A percentile compares a stretch with the other conserved stretches of the same genome.
Evolutionary conservation across 2,113 vertebrate species (phyloP).

Genomic region (Gadus macrocephalus): DNA sequence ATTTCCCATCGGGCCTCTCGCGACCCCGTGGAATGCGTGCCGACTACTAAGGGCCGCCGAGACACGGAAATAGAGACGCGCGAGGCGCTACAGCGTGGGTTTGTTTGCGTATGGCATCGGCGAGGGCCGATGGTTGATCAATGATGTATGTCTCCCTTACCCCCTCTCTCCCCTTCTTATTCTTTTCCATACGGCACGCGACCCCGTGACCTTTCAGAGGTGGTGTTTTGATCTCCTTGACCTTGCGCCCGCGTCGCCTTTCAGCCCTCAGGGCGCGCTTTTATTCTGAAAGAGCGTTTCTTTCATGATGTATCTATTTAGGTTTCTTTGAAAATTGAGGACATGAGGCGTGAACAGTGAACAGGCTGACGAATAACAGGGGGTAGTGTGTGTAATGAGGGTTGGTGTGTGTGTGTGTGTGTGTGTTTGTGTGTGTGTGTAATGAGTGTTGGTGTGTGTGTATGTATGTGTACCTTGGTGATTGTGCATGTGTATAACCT

Average conservation of each 20-base stretch:
- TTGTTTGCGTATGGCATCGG: constrained; percentile 28
- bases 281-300: constrained; percentile 33
- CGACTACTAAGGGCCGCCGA: background rate
- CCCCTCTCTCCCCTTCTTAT: background rate
- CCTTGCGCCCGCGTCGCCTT: constrained; percentile 41
- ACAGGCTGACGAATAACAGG: constrained; percentile 6
- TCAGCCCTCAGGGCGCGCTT: constrained; percentile 22
- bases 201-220: constrained; percentile 36
- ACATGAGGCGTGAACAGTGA: background rate
- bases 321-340: constrained; percentile 41
- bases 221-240: constrained; percentile 32
- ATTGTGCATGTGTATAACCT: too few relatives aligned
- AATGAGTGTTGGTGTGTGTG: constrained; percentile 1
- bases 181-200: constrained; percentile 21
- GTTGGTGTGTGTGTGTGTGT: constrained; percentile 6
- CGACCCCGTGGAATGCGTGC: background rate
- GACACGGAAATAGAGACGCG: background rate
- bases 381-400: background rate
- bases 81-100: background rate
- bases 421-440: constrained; percentile 5
- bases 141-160: constrained; percentile 44
- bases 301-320: constrained; percentile 49
- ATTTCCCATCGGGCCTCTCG: too few relatives aligned
- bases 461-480: background rate
- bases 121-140: constrained; percentile 36